Conservation (phyloP, 2,113 vertebrate species). For the Nesogale talazaci region DNA sequence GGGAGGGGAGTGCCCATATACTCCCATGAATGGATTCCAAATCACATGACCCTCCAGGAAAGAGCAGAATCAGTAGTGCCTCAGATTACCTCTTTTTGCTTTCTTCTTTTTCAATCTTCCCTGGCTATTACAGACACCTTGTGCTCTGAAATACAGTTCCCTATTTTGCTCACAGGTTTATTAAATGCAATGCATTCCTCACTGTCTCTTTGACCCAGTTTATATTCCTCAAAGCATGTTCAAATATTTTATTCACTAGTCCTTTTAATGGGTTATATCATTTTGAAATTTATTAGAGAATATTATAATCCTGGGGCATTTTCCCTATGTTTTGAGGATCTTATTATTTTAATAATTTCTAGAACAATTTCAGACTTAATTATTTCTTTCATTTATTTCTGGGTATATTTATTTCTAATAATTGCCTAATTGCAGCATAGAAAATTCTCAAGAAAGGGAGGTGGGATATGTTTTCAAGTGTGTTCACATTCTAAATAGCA, state of each 20-base stretch:
- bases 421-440: conserved; percentile 21
- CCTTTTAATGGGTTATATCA: not conserved
- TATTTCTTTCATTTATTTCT: not conserved
- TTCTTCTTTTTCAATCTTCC: not conserved
- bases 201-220: not conserved
- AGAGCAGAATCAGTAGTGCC: no score
- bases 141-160: not conserved
- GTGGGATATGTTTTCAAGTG: not conserved
- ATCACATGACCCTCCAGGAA: no score
- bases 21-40: no score
- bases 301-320: not conserved
- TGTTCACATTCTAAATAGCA: not conserved
- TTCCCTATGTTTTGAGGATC: not conserved
- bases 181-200: not conserved
- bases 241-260: not conserved
- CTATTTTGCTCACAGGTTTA: not conserved
- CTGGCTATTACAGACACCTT: not conserved
- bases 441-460: conserved; percentile 2
- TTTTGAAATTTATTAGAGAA: not conserved
- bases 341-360: not conserved
- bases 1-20: no score
- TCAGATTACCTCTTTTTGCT: not conserved
- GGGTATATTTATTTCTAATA: not conserved
- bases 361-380: not conserved
- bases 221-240: not conserved